Evolutionary conservation across 2,113 vertebrate species (phyloP), one percentile per base, ranked within the genome.

Genomic region (Silurus meridionalis): DNA sequence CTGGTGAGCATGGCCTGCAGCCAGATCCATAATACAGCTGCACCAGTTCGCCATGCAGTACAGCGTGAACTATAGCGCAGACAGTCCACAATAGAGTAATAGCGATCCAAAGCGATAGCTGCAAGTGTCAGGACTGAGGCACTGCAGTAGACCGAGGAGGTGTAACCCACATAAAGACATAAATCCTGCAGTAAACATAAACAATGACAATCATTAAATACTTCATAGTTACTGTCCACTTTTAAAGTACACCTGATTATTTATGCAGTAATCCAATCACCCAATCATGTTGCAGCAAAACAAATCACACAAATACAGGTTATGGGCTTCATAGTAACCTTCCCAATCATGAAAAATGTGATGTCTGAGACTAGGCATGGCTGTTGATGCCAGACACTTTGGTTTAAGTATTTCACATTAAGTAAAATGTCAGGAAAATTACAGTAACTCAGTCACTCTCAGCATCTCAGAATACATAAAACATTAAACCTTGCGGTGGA

Each of bases 1-100:
- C 95, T 94, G 89, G 93, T 95, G 66, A 90, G 88, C 85, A 95
- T 89, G 1, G 96, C 95, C 89, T 96, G 95, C 79, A 95, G 85
- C 96, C 96, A 96, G 91, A 96, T 95, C 96, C 96, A 96, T 60
- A 94, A 85, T 67, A 96, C 95, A 14, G 93, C 94, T 5, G 86
- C 88, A 0, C 89, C 88, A 0, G 88, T 94, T 83, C 94, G 90
- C 92, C 94, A 93, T 60, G 92, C 86, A 0, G 95, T 96, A 90
- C 94, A 95, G 89, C 92, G 95, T 11, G 95, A 94, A 85, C 87
- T 91, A 86, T 96, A 96, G 57, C 91, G 93, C 90, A 96, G 89
- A 85, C 95, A 95, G 93, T 96, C 94, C 50, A 95, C 86, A 85
- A 96, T 96, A 92, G 94, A 94, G 90, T 92, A 91, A 91, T 96